phyloP scores from a whole-genome alignment of 2,888 invertebrate genomes.

The Cephus rjabovi region DNA sequence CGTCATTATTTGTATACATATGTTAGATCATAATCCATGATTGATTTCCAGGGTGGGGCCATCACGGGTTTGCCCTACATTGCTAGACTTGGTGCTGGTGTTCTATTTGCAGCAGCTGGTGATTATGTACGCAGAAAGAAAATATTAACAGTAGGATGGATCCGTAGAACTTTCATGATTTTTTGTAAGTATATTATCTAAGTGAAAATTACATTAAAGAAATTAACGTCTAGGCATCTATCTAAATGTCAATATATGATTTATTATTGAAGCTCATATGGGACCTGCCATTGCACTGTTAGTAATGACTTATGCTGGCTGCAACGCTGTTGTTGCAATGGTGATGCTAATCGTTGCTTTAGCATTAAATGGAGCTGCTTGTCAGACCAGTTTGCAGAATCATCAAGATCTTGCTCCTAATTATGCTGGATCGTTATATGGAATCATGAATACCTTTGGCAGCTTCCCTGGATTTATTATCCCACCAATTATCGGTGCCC shows the following conservation, averaged over 20 bases:
- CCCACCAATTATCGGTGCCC: conserved; percentile 55
- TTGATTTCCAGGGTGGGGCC: conserved; percentile 73
- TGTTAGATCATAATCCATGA: neutral
- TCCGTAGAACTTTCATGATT: conserved; percentile 59
- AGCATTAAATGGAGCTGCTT: conserved; percentile 60
- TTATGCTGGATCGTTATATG: conserved; percentile 63
- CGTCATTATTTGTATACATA: neutral
- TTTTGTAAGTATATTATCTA: conserved; percentile 50
- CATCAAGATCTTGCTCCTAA: conserved; percentile 65
- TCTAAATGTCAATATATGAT: neutral
- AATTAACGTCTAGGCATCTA: neutral
- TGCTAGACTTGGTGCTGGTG: conserved; percentile 76
- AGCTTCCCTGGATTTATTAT: conserved; percentile 63
- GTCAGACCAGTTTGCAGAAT: conserved; percentile 62
- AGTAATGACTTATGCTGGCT: conserved; percentile 57
- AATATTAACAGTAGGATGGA: conserved; percentile 64
- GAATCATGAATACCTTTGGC: conserved; percentile 64
- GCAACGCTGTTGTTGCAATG: conserved; percentile 50
- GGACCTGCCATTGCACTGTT: conserved; percentile 70
- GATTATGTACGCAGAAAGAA: conserved; percentile 72
- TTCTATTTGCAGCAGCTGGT: conserved; percentile 78
- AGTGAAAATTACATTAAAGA: neutral
- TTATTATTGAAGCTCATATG: conserved; percentile 48
- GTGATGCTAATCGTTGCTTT: conserved; percentile 55
- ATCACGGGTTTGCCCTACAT: conserved; percentile 81